Conservation (phyloP, 2,797 vertebrate genomes). For the Tympanoctomys barrerae region DNA sequence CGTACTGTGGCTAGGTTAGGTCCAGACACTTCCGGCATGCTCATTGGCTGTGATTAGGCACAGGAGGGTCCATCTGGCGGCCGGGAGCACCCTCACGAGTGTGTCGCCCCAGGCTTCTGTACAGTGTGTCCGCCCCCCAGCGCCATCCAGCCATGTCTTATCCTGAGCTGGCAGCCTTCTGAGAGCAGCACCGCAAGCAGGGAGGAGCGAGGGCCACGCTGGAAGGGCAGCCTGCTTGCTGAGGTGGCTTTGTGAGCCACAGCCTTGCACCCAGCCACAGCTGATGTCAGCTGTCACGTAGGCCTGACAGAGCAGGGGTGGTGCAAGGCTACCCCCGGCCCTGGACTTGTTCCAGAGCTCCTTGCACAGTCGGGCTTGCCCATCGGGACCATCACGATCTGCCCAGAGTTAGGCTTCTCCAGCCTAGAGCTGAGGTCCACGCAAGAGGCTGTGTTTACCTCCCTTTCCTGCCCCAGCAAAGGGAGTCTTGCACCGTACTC, state of each 20-base stretch:
- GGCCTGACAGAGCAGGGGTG: fast-evolving
- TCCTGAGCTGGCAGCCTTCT: not conserved
- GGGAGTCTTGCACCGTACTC: not conserved
- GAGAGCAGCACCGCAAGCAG: not conserved
- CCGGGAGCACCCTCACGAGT: not conserved
- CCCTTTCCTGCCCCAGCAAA: no score
- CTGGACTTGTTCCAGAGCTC: not conserved
- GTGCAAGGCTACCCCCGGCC: not conserved
- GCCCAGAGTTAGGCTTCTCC: not conserved
- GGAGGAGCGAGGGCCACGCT: not conserved
- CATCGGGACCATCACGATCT: no score
- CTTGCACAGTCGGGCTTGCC: not conserved
- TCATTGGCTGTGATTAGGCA: not conserved
- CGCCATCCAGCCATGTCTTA: not conserved
- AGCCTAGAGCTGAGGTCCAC: not conserved
- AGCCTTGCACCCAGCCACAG: not conserved
- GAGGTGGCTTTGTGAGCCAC: not conserved
- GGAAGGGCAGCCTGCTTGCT: not conserved
- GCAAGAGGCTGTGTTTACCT: not conserved
- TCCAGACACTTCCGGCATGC: not conserved
- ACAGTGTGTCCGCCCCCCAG: not conserved
- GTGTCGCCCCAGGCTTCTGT: not conserved
- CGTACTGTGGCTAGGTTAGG: not conserved
- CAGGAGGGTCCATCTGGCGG: not conserved
- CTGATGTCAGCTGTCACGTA: not conserved